Evolutionary conservation across 2,113 vertebrate species (phyloP), one percentile per base, ranked within the genome.

Genomic region (Archilochus colubris): DNA sequence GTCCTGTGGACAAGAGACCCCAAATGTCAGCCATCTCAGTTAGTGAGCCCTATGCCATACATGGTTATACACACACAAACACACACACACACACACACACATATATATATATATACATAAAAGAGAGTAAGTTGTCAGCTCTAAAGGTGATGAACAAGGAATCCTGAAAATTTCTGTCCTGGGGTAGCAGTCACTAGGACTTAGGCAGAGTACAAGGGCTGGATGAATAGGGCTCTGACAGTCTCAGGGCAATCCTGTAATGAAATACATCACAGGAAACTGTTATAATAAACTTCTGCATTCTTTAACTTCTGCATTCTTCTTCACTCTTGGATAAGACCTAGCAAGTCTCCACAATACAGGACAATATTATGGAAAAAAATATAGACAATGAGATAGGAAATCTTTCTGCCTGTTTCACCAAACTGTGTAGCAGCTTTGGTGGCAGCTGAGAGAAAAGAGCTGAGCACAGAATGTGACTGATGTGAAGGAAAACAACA

Each of bases 401-500:
- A 95, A 89, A 59, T 31, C 27, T 68, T 24, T 59, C 10, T 27
- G 70, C 61, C 55, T 55, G 43, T 54, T 67, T 57, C 79, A 63
- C 55, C 64, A 81, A 92, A 78, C 17, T 48, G 24, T 0, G 0
- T 30, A 83, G 82, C 57, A 81, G 74, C 9, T 68, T 89, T 70
- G 79, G 78, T 64, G 57, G 89, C 0, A 1, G 50, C 51, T 4
- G 84, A 89, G 64, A 91, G 70, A 94, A 72, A 73, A 94, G 72
- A 70, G 79, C 75, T 27, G 48, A 92, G 84, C 54, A 59, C 59
- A 88, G 89, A 95, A 88, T 86, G 91, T 90, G 93, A 95, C 72
- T 4, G 28, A 74, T 91, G 79, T 19, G 61, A 95, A 95, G 46
- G 85, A 95, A 92, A 95, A 94, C 95, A 96, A 94, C 68, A 70